phyloP scores from a whole-genome alignment of 35 echinoderm and acorn worm genomes.

The Ophiothrix spiculata region DNA sequence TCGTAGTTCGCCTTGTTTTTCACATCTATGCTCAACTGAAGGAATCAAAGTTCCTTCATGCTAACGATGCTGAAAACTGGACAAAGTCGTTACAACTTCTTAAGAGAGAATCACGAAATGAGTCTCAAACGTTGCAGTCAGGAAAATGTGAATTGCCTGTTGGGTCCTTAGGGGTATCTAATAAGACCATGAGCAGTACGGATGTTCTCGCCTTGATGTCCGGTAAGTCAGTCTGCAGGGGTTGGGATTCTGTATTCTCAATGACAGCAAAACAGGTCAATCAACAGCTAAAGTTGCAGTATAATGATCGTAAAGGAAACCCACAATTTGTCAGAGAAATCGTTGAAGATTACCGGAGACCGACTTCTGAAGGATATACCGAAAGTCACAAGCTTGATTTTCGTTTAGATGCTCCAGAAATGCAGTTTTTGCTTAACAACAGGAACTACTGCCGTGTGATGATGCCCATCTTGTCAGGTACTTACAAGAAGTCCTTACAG shows the following conservation, averaged over 20 bases:
- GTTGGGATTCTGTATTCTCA: constrained; percentile 19
- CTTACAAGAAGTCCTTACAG: neutral
- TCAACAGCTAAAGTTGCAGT: constrained; percentile 4
- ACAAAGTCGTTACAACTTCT: neutral
- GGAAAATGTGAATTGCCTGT: no score
- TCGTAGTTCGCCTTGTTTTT: constrained; percentile 16
- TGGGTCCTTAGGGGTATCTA: no score
- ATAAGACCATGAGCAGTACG: neutral
- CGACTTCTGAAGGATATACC: neutral
- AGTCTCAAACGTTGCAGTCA: no score
- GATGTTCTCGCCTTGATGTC: constrained; percentile 1
- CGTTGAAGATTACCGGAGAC: neutral
- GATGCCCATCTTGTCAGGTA: neutral
- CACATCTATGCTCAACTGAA: constrained; percentile 24
- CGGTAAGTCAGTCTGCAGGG: neutral
- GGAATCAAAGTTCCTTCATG: neutral
- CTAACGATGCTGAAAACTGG: neutral
- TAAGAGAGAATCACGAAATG: neutral
- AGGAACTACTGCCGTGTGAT: neutral
- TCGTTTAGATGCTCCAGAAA: neutral
- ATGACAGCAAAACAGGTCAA: constrained; percentile 25
- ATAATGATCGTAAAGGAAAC: constrained; percentile 7
- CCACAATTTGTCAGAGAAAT: constrained; percentile 21
- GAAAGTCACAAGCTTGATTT: neutral
- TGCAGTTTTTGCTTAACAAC: constrained; percentile 21